A percentile compares a stretch with the other conserved stretches of the same genome.
Evolutionary conservation across 2,888 invertebrate species (phyloP).

Genomic region (Apotomis betuletana): DNA sequence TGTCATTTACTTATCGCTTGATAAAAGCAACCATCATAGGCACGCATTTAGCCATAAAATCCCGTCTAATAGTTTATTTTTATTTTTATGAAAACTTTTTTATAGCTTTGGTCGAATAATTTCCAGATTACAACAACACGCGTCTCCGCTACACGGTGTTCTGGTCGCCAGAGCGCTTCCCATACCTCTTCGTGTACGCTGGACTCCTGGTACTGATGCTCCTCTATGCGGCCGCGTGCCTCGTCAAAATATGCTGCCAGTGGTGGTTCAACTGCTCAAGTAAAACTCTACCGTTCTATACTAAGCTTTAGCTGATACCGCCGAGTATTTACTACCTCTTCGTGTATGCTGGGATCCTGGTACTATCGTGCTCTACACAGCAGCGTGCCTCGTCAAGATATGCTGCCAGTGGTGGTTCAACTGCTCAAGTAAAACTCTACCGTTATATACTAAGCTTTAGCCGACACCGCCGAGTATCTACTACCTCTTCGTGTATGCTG

Average conservation of each 20-base stretch:
- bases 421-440: not conserved
- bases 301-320: slow-evolving; percentile 7
- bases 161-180: slow-evolving; percentile 90
- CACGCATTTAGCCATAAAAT: no score
- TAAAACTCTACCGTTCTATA: slow-evolving; percentile 14
- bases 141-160: slow-evolving; percentile 88
- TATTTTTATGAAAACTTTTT: no score
- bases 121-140: slow-evolving; percentile 85
- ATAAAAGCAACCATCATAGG: no score
- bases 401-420: slow-evolving; percentile 6
- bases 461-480: not conserved
- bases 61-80: no score
- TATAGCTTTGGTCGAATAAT: not conserved
- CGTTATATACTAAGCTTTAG: slow-evolving; percentile 26
- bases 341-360: no score
- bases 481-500: slow-evolving; percentile 53
- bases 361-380: not conserved
- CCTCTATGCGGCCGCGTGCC: not conserved
- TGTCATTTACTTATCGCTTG: no score
- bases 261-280: not conserved
- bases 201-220: slow-evolving; percentile 53
- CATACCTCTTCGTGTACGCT: slow-evolving; percentile 83
- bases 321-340: slow-evolving; percentile 53
- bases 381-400: slow-evolving; percentile 4
- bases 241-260: slow-evolving; percentile 8